A percentile compares a stretch with the other conserved stretches of the same genome.
These are phyloP conservation scores for Oncorhynchus tshawytscha DNA, from an alignment of 2,113 vertebrate genomes.

Conservation along the genomic window DNA sequence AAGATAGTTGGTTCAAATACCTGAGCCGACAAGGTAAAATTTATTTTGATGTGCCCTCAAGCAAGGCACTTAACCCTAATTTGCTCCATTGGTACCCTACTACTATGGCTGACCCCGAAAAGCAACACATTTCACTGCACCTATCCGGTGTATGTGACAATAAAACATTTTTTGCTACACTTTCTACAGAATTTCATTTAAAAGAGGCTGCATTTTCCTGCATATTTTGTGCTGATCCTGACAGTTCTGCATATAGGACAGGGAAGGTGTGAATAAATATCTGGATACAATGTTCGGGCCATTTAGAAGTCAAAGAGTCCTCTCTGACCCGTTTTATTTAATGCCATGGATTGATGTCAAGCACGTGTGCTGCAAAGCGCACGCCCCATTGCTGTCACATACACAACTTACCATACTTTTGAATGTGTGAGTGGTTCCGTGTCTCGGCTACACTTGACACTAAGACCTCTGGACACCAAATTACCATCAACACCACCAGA, in stretches of 20 bases:
- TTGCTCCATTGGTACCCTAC: too few relatives aligned
- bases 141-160: too few relatives aligned
- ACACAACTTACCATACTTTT: background rate
- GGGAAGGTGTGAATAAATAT: conserved; percentile 60
- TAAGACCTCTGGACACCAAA: too few relatives aligned
- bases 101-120: too few relatives aligned
- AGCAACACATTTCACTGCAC: too few relatives aligned
- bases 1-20: too few relatives aligned
- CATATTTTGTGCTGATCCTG: conserved; percentile 60
- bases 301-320: conserved; percentile 72
- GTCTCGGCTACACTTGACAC: background rate
- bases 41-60: too few relatives aligned
- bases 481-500: too few relatives aligned
- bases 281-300: conserved; percentile 66
- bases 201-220: conserved; percentile 68
- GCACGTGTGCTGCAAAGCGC: conserved; percentile 11
- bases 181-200: conserved; percentile 62
- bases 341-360: conserved; percentile 67
- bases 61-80: too few relatives aligned
- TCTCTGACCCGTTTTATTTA: conserved; percentile 72
- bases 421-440: background rate
- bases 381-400: too few relatives aligned
- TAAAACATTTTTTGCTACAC: too few relatives aligned
- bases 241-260: conserved; percentile 56
- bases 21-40: too few relatives aligned